Evolutionary conservation across 2,888 invertebrate species (phyloP), one percentile per base, ranked within the genome.

Genomic region (Dicranocentrus wangi): DNA sequence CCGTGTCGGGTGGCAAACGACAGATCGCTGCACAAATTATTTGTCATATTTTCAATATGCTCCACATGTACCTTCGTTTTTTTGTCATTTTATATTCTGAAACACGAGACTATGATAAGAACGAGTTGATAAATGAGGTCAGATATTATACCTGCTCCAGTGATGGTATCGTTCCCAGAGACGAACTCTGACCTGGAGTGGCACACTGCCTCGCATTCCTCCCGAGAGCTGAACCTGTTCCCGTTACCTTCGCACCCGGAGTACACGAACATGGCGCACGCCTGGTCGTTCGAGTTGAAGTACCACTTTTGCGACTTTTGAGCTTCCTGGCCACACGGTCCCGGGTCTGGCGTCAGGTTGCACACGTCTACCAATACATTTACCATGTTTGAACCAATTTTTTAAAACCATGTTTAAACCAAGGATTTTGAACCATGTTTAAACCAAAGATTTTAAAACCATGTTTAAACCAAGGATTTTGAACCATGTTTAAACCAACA

Each of bases 161-260:
- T 81, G 61, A 83, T 83, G 1, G 83, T 83, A 63, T 83, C 81
- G 81, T 90, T 90, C 83, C 88, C 89, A 75, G 87, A 84, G 2
- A 89, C 88, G 8, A 81, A 78, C 65, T 83, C 83, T 7, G 66
- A 27, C 17, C 79, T 53, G 0, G 72, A 60, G 13, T 76, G 88
- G 88, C 95, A 96, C 87, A 93, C 89, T 2, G 92, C 90, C 88
- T 93, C 91, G 88, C 96, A 96, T 88, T 95, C 94, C 28, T 91
- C 90, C n/a, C 90, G 88, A 10, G 91, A 91, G 78, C 92, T 92
- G 90, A 97, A 97, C 71, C 95, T 90, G 89, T 97, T 97, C 68
- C 93, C 93, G 86, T 94, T 95, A 39, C 96, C 96, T 2, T 23
- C 39, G 55, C 71, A 79, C 21, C 96, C 96, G 43, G 95, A 93